Conservation (phyloP, 1,140 invertebrate genomes). For the Conus betulinus region DNA sequence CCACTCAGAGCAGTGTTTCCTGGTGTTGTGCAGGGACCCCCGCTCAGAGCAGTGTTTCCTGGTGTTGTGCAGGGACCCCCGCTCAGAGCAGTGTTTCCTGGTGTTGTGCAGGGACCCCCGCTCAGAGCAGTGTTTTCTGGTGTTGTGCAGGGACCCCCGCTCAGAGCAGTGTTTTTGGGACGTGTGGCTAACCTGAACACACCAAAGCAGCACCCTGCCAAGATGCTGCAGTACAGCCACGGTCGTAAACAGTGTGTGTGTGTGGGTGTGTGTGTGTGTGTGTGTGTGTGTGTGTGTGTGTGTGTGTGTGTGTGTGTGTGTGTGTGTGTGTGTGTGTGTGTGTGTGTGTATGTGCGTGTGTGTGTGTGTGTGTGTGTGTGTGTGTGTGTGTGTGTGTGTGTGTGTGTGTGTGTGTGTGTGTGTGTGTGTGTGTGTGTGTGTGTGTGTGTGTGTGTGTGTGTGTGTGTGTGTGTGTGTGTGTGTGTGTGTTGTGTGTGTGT, state of each 20-base stretch:
- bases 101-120: background rate
- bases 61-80: background rate
- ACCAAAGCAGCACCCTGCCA: background rate
- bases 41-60: background rate
- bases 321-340: slow-evolving; percentile 1
- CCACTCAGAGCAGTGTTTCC: too few relatives aligned
- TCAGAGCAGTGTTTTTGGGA: background rate
- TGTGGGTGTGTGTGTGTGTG: background rate
- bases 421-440: background rate
- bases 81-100: background rate
- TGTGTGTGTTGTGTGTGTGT: too few relatives aligned
- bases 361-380: background rate
- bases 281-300: slow-evolving; percentile 5
- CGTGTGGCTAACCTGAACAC: background rate
- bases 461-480: background rate
- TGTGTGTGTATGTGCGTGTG: slow-evolving; percentile 1
- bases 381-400: background rate
- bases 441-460: background rate
- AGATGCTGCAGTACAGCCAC: background rate
- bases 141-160: background rate
- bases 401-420: background rate
- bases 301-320: slow-evolving; percentile 9
- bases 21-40: background rate
- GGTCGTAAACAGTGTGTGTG: background rate
- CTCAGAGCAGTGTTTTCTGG: background rate